A percentile compares a stretch with the other conserved stretches of the same genome.
Conservation (phyloP, 2,113 vertebrate genomes). For the Erythrolamprus reginae region DNA sequence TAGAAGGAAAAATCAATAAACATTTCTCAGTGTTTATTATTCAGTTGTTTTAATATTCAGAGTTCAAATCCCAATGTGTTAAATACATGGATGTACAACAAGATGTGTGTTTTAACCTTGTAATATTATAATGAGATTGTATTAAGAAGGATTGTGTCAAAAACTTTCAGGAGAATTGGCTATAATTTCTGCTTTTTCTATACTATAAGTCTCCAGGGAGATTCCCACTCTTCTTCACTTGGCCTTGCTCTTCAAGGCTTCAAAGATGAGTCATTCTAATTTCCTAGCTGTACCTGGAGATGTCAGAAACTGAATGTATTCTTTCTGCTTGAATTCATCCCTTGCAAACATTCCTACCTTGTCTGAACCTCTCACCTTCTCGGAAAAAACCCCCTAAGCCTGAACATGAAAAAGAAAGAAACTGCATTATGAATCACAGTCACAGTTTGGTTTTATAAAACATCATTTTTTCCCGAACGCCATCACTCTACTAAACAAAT, state of each 20-base stretch:
- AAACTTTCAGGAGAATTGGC: not conserved
- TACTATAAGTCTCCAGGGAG: not conserved
- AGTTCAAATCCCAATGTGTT: not conserved
- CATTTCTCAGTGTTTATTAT: not conserved
- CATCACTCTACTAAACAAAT: too few relatives aligned
- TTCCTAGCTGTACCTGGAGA: not conserved
- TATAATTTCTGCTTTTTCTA: not conserved
- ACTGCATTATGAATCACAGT: constrained; percentile 19
- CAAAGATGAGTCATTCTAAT: not conserved
- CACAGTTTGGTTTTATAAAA: constrained; percentile 17
- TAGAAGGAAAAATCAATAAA: not conserved
- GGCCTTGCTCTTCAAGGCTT: not conserved
- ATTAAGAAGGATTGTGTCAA: not conserved
- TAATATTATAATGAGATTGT: not conserved
- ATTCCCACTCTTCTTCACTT: not conserved
- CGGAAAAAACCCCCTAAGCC: constrained; percentile 12
- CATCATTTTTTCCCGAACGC: too few relatives aligned
- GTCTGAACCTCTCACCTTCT: not conserved
- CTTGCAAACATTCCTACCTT: not conserved
- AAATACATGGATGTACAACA: not conserved
- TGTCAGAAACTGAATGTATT: not conserved
- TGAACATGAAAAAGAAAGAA: constrained; percentile 8
- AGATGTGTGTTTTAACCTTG: not conserved
- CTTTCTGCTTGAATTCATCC: not conserved
- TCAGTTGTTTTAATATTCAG: not conserved